Percentiles rank a stretch among this genome's conserved stretches.
Evolutionary conservation across 2,113 vertebrate species (phyloP).

Genomic region (Hypanus sabinus): DNA sequence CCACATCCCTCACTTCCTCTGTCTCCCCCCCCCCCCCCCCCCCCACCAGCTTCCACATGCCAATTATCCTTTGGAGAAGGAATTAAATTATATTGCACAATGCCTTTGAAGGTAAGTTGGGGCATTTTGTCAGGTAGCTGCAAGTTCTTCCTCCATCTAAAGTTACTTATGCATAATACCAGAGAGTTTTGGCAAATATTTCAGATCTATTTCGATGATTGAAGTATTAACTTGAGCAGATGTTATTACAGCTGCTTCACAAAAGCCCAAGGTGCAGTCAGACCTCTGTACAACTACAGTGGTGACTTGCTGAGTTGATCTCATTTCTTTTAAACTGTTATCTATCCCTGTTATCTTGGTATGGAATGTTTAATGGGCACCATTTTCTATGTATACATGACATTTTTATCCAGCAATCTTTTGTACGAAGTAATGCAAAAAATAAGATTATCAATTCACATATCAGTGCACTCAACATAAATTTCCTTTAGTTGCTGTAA

Average conservation of each 20-base stretch:
- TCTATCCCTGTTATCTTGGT: constrained; percentile 4
- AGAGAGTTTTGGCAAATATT: constrained; percentile 80
- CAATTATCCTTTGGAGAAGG: background rate
- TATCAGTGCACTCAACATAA: constrained; percentile 28
- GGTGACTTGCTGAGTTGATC: constrained; percentile 32
- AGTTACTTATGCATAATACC: constrained; percentile 72
- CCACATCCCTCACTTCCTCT: too few relatives aligned
- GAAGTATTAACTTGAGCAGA: constrained; percentile 78
- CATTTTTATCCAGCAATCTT: constrained; percentile 32
- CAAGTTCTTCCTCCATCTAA: constrained; percentile 62
- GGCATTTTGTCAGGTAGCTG: constrained; percentile 21
- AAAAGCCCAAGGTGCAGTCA: background rate
- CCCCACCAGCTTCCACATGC: background rate
- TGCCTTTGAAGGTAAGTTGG: constrained; percentile 33
- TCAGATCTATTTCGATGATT: constrained; percentile 61
- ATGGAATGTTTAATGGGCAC: background rate
- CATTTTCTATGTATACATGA: constrained; percentile 18
- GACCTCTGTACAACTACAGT: constrained; percentile 12
- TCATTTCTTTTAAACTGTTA: constrained; percentile 18
- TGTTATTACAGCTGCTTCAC: constrained; percentile 72
- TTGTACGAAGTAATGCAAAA: constrained; percentile 13
- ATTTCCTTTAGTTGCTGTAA: constrained; percentile 29
- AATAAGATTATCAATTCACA: constrained; percentile 28
- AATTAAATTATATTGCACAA: constrained; percentile 32
- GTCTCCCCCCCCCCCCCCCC: too few relatives aligned